Evolutionary conservation across 2,797 vertebrate genomes (phyloP).

Genomic region (Sardinella longiceps): DNA sequence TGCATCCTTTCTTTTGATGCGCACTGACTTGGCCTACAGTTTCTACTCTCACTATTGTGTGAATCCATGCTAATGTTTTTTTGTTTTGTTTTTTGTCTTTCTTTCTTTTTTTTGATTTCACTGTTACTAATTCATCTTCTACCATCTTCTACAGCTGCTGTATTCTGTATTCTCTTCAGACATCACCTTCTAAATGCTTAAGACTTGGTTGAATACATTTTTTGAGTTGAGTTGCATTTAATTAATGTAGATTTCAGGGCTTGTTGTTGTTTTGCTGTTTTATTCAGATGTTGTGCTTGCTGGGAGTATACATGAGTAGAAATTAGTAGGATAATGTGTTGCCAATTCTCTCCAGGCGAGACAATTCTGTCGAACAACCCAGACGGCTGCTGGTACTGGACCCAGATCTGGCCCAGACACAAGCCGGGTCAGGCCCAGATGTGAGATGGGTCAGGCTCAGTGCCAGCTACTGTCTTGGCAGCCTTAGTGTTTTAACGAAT

Average conservation of each 20-base stretch:
- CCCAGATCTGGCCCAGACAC: neutral
- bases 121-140: neutral
- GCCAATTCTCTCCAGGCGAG: neutral
- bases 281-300: neutral
- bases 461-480: neutral
- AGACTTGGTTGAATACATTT: conserved; percentile 4
- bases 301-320: neutral
- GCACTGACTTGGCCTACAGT: neutral
- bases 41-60: neutral
- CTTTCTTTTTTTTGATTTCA: neutral
- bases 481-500: conserved; percentile 32
- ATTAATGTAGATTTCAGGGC: neutral
- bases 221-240: neutral
- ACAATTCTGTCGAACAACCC: neutral
- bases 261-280: conserved; percentile 4
- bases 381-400: neutral
- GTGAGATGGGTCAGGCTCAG: neutral
- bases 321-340: neutral
- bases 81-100: neutral
- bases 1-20: neutral
- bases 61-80: neutral
- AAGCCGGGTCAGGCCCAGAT: neutral
- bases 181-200: conserved; percentile 17
- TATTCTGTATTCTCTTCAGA: neutral
- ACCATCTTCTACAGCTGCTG: neutral